These are phyloP conservation scores for Martes martes DNA, from an alignment of 2,113 vertebrate genomes.

Conservation along the genomic window DNA sequence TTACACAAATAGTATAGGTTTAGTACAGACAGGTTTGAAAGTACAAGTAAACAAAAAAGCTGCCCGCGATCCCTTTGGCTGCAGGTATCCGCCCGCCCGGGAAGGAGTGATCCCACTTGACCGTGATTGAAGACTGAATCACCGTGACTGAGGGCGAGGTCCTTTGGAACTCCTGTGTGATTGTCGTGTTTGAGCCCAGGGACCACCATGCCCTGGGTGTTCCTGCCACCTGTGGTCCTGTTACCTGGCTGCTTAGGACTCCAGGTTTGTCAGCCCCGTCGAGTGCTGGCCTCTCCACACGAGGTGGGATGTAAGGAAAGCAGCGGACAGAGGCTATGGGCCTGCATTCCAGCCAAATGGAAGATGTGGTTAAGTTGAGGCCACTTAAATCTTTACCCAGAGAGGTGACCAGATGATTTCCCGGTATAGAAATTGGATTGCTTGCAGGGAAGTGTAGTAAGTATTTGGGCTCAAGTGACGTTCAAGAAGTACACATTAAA, in stretches of 20 bases:
- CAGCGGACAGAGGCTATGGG: background rate
- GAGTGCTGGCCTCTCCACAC: background rate
- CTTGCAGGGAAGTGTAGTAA: too few relatives aligned
- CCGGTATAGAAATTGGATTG: background rate
- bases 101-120: background rate
- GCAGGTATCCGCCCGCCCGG: fast-evolving
- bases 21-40: background rate
- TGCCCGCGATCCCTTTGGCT: background rate
- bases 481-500: background rate
- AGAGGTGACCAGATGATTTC: background rate
- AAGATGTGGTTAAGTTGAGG: background rate
- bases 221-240: background rate
- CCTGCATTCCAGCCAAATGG: background rate
- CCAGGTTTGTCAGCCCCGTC: background rate
- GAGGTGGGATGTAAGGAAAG: background rate
- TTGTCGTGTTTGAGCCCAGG: background rate
- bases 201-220: too few relatives aligned
- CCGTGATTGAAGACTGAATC: background rate
- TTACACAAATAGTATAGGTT: background rate
- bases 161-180: background rate
- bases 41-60: background rate
- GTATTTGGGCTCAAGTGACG: background rate
- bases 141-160: background rate
- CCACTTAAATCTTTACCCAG: background rate
- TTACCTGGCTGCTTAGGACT: background rate